A percentile compares a stretch with the other conserved stretches of the same genome.
Conservation (phyloP, 1,140 invertebrate species). For the Ctenoplectra terminalis region DNA sequence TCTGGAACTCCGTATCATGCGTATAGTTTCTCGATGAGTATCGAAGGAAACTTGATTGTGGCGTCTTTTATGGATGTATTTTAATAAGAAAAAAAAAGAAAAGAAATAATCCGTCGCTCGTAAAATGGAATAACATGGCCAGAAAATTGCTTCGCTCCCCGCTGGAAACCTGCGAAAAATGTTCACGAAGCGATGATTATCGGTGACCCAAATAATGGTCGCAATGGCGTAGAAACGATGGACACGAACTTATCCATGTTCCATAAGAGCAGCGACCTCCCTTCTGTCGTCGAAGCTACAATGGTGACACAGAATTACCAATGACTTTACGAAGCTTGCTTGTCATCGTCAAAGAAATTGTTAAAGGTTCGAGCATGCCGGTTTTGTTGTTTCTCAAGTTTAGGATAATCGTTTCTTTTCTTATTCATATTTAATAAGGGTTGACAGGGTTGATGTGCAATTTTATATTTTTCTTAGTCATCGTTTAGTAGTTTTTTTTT, state of each 20-base stretch:
- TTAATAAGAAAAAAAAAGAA: no score
- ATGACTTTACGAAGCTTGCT: not conserved
- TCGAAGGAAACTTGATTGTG: constrained; percentile 25
- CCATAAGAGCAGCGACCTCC: not conserved
- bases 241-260: not conserved
- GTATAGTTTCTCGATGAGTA: constrained; percentile 14
- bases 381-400: not conserved
- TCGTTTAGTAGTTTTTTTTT: no score
- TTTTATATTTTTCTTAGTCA: no score
- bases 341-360: not conserved
- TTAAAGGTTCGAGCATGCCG: not conserved
- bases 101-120: not conserved
- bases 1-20: constrained; percentile 24
- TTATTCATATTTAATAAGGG: not conserved
- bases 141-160: constrained; percentile 22
- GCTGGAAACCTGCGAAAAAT: constrained; percentile 6
- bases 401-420: not conserved
- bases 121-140: not conserved
- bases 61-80: no score
- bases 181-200: constrained; percentile 24
- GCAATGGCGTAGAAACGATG: constrained; percentile 30
- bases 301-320: not conserved
- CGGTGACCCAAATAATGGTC: constrained; percentile 52
- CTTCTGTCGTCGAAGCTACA: not conserved
- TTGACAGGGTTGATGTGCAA: no score